Evolutionary conservation across 2,888 invertebrate species (phyloP).

Genomic region (Caenorhabditis uteleia): DNA sequence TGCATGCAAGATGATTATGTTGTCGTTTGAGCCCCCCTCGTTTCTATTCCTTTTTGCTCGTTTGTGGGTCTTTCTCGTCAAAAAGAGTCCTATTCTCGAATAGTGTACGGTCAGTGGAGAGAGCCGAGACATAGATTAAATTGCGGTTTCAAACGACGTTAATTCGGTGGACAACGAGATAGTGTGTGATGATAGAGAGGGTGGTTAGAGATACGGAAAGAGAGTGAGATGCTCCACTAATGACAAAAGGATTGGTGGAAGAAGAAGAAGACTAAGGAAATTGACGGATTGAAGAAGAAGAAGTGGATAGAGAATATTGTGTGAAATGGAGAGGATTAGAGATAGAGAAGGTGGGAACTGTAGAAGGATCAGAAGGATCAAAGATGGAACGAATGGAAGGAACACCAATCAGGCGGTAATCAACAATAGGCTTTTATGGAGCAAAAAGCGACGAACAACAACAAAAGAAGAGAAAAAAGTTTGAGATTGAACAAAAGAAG

Average conservation of each 20-base stretch:
- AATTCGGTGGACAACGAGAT: slow-evolving; percentile 23
- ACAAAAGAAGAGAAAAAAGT: background rate
- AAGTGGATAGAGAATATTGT: slow-evolving; percentile 2
- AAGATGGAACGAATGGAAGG: too few relatives aligned
- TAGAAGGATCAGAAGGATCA: slow-evolving; percentile 7
- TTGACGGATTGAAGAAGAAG: slow-evolving; percentile 2
- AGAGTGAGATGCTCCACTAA: slow-evolving; percentile 13
- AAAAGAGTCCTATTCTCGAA: slow-evolving; percentile 8
- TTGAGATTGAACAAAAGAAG: background rate
- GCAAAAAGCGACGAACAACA: background rate
- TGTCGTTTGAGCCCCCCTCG: background rate
- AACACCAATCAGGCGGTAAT: too few relatives aligned
- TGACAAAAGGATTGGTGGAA: slow-evolving; percentile 31
- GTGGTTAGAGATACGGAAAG: slow-evolving; percentile 9
- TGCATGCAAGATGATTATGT: background rate
- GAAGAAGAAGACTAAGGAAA: slow-evolving; percentile 4
- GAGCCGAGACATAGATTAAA: slow-evolving; percentile 32
- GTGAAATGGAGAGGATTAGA: slow-evolving; percentile 2
- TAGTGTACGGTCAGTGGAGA: slow-evolving; percentile 2
- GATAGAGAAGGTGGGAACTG: slow-evolving; percentile 5
- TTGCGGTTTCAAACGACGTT: slow-evolving; percentile 43
- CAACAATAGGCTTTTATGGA: background rate
- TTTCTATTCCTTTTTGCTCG: background rate
- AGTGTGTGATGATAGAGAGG: slow-evolving; percentile 4
- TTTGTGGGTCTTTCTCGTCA: background rate